These are phyloP conservation scores for Eriosoma lanigerum DNA, from an alignment of 1,140 invertebrate species.

Conservation along the genomic window DNA sequence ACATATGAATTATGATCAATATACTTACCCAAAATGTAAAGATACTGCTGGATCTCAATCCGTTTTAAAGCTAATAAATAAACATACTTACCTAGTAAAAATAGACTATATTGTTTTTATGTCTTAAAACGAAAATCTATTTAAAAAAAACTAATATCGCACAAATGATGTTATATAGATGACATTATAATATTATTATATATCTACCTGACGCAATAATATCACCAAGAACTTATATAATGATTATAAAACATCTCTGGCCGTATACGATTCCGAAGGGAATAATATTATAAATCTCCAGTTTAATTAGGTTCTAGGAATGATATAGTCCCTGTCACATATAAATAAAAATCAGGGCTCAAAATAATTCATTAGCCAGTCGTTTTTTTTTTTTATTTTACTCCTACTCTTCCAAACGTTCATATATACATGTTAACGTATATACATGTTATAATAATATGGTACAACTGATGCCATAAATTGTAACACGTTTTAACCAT, in stretches of 20 bases:
- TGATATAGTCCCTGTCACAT: conserved; percentile 14
- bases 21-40: no score
- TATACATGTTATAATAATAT: neutral
- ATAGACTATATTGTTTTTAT: no score
- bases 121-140: no score
- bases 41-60: no score
- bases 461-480: neutral
- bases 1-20: no score
- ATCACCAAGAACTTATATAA: neutral
- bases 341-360: conserved; percentile 35
- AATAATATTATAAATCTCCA: conserved; percentile 38
- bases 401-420: neutral
- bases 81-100: no score
- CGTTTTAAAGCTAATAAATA: no score
- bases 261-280: neutral
- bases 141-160: neutral
- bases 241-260: neutral
- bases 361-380: conserved; percentile 28
- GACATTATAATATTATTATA: no score
- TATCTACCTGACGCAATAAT: no score
- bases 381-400: conserved; percentile 2
- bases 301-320: conserved; percentile 39
- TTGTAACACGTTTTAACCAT: conserved; percentile 18
- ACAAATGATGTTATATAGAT: neutral
- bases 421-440: neutral